These are phyloP conservation scores for Aldabrachelys gigantea DNA, from an alignment of 2,113 vertebrate genomes.

Conservation along the genomic window DNA sequence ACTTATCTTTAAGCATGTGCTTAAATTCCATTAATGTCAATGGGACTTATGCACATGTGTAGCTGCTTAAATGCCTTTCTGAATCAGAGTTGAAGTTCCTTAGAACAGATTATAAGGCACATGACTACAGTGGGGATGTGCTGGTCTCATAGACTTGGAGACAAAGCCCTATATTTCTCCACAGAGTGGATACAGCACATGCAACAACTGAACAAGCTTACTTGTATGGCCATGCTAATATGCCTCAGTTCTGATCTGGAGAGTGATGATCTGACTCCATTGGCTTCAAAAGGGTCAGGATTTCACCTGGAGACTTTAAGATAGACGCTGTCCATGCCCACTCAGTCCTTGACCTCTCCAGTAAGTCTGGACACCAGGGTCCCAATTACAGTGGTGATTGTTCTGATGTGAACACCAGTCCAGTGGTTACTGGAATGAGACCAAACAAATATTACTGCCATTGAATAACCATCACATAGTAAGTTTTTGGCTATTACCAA, in stretches of 20 bases:
- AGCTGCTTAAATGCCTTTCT: neutral
- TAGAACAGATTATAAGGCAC: neutral
- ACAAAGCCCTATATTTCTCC: neutral
- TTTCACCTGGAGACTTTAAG: neutral
- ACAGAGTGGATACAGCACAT: neutral
- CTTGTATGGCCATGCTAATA: neutral
- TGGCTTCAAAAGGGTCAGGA: neutral
- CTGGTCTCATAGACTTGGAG: neutral
- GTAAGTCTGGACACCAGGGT: neutral
- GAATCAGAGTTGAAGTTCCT: neutral
- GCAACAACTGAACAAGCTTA: neutral
- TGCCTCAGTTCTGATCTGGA: neutral
- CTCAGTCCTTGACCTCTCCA: neutral
- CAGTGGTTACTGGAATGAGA: neutral
- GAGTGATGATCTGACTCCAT: neutral
- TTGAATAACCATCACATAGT: neutral
- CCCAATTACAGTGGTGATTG: too few species aligned
- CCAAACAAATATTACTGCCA: neutral
- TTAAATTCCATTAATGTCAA: neutral
- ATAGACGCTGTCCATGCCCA: neutral
- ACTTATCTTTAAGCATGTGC: neutral
- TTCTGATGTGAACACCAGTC: neutral
- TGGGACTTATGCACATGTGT: neutral
- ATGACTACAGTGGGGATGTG: neutral
- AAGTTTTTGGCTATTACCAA: neutral